Base-by-base conservation (phyloP, 2,888 invertebrate species). In the Cacoxenus indagator region DNA sequence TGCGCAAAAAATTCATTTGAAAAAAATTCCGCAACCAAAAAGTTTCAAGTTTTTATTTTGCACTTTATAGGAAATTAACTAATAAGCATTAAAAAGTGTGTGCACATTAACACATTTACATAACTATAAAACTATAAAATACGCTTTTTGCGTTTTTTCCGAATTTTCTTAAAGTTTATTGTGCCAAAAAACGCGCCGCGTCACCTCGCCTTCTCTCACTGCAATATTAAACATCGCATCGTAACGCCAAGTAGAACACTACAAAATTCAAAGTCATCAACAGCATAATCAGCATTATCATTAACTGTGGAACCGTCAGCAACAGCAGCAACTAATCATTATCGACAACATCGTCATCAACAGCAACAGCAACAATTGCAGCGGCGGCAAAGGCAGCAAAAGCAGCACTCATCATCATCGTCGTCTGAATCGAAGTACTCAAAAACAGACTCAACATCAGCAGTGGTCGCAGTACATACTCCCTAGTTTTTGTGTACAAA, bases 171-270 rank as follows among this genome's bases (percentile, higher is more conserved):
- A 31, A 62, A 57, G 69, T 73, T 67, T 65, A 70, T 74, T 80
- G 79, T 80, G 79, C 83, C 81, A 80, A 80, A n/a, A n/a, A 67
- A 46, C 22, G 37, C 14, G 43, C 22, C 37, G 11, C 61, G 43
- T 31, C 26, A 4, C 19, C 17, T 19, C 37, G 61, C 61, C 9
- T 24, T 17, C 37, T 37, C 14, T 37, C 14, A 14, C 37, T 37
- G 14, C 14, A 37, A 37, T 37, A 37, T 37, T 48, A 29, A 27
- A 55, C 9, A 3, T 51, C 11, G 19, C 5, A n/a, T 9, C 17
- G 22, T 22, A 51, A 51, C 19, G 22, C 17, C 48, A 48, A 51
- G 14, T 67, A 64, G 43, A 65, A 51, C 62, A 65, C 17, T 55
- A 24, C 0, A 22, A 68, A 46, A 48, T 37, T 22, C 55, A 65